Percentiles rank a stretch among this genome's conserved stretches.
Evolutionary conservation across 2,797 vertebrate genomes (phyloP).

Genomic region (Poeciliopsis paucimaculata): DNA sequence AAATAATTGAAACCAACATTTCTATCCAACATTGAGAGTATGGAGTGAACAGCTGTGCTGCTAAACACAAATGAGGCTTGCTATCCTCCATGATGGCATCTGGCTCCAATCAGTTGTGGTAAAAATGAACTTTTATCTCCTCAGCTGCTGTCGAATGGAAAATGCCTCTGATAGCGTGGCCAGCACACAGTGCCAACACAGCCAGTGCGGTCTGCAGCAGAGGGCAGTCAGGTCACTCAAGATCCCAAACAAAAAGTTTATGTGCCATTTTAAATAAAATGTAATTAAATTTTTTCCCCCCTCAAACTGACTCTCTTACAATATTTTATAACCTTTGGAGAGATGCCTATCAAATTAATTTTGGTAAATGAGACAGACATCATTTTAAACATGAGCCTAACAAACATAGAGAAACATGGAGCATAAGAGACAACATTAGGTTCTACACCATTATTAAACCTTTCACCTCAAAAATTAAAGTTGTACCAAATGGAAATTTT

Average conservation of each 20-base stretch:
- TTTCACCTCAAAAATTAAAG: not conserved
- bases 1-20: not conserved
- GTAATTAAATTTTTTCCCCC: too few species aligned
- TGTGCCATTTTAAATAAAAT: too few species aligned
- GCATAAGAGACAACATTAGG: too few species aligned
- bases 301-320: too few species aligned
- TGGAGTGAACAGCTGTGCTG: not conserved
- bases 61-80: slow-evolving; percentile 13
- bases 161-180: slow-evolving; percentile 46
- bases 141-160: slow-evolving; percentile 30
- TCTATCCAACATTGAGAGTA: not conserved
- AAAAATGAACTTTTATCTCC: slow-evolving; percentile 48
- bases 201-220: slow-evolving; percentile 21
- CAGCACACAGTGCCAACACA: slow-evolving; percentile 22
- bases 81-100: slow-evolving; percentile 20
- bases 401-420: too few species aligned
- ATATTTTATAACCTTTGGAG: too few species aligned
- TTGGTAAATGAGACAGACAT: too few species aligned
- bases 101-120: slow-evolving; percentile 25
- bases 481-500: not conserved
- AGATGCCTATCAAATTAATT: too few species aligned
- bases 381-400: too few species aligned
- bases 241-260: slow-evolving; percentile 41
- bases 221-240: slow-evolving; percentile 26
- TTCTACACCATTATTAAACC: too few species aligned